These are phyloP conservation scores for Odontothrips loti DNA, from an alignment of 2,888 invertebrate genomes.

Conservation along the genomic window DNA sequence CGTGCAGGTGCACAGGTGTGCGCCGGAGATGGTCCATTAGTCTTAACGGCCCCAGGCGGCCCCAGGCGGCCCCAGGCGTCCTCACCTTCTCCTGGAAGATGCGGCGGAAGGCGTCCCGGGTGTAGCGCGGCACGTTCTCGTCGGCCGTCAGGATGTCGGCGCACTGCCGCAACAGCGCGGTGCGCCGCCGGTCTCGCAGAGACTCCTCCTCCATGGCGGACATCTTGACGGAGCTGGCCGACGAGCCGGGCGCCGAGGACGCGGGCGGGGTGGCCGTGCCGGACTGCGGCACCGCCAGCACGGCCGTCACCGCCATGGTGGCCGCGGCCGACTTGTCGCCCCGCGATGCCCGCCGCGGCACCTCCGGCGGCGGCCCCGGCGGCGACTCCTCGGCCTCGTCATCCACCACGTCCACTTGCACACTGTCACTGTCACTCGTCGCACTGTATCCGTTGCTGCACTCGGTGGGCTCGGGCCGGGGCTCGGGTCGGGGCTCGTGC, in stretches of 20 bases:
- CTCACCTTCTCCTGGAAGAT: conserved; percentile 68
- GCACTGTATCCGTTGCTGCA: neutral
- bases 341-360: conserved; percentile 49
- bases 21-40: neutral
- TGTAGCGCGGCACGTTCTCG: conserved; percentile 52
- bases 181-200: conserved; percentile 57
- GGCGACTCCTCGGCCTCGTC: conserved; percentile 38
- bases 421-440: neutral
- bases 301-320: conserved; percentile 38
- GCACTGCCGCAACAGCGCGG: conserved; percentile 60
- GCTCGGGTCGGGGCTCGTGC: no score
- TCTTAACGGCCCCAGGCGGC: neutral
- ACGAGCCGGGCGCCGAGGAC: conserved; percentile 48
- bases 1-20: neutral
- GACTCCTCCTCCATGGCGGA: conserved; percentile 69
- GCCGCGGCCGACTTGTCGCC: conserved; percentile 46
- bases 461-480: neutral
- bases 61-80: no score
- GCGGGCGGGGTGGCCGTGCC: conserved; percentile 47
- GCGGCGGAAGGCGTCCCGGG: conserved; percentile 59
- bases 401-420: neutral
- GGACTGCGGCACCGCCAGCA: conserved; percentile 36
- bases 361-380: conserved; percentile 50
- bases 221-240: conserved; percentile 47
- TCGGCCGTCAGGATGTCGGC: conserved; percentile 61